Conservation (phyloP, 2,888 invertebrate species). For the Dryadula phaetusa region DNA sequence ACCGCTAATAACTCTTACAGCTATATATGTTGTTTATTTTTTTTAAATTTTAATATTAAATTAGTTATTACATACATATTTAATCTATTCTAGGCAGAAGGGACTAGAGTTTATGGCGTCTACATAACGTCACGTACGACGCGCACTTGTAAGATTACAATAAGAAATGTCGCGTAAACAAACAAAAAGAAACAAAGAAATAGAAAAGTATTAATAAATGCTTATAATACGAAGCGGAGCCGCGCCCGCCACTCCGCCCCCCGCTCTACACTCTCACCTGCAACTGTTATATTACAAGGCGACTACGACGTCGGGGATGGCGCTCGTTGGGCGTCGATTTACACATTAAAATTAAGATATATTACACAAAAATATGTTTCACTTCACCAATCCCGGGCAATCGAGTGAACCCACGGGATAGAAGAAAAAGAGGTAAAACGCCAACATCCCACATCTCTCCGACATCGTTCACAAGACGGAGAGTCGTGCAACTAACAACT, state of each 20-base stretch:
- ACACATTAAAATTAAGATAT: too few species aligned
- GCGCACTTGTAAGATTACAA: slow-evolving; percentile 41
- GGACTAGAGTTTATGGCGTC: slow-evolving; percentile 80
- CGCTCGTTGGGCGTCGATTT: too few species aligned
- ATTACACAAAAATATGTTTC: too few species aligned
- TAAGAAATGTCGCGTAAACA: slow-evolving; percentile 27
- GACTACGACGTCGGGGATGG: slow-evolving; percentile 3
- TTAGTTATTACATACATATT: slow-evolving; percentile 68
- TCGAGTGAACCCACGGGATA: too few species aligned
- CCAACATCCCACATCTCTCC: not conserved
- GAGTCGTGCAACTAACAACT: slow-evolving; percentile 44
- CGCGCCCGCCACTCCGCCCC: not conserved
- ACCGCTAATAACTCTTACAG: slow-evolving; percentile 63
- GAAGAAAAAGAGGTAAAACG: too few species aligned
- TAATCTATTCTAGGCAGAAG: slow-evolving; percentile 69
- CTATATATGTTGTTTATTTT: slow-evolving; percentile 60
- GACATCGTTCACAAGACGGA: slow-evolving; percentile 5
- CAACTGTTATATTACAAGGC: slow-evolving; percentile 39
- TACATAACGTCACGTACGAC: slow-evolving; percentile 55
- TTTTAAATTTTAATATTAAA: slow-evolving; percentile 52
- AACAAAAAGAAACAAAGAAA: slow-evolving; percentile 38
- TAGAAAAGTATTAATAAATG: slow-evolving; percentile 23
- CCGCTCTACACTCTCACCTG: not conserved
- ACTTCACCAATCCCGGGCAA: too few species aligned
- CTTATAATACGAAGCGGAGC: not conserved